Evolutionary conservation across 1,140 invertebrate species (phyloP), one percentile per base, ranked within the genome.

Genomic region (Dreissena polymorpha): DNA sequence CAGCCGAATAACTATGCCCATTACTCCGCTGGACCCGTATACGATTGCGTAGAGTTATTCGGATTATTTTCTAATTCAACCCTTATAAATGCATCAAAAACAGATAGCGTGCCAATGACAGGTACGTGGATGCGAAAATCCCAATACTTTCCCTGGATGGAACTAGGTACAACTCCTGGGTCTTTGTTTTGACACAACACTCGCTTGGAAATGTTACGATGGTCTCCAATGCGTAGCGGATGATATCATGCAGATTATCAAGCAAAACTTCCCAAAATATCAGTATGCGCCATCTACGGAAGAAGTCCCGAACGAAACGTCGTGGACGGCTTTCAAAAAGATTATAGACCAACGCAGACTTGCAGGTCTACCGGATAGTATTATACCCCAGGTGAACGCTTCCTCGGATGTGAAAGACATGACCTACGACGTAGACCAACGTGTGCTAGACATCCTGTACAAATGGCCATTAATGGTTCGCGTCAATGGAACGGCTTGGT

Each of bases 111-210:
- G 16, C 60, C 63, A 10, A 39, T 49, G 21, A 74, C 50, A 14
- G 80, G 80, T 14, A 84, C 87, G 0, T 88, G 87, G 87, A 57
- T 73, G 6, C 65, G 85, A 21, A 74, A 82, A 23, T 72, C 76
- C 14, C 75, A 88, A 55, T 88, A 83, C 67, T 72, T 86, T 10
- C 87, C 87, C 5, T 88, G 87, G 85, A 80, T 88, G 83, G 83
- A 85, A 63, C 83, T 86, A 79, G 71, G 69, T 12, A 60, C n/a
- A 53, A 83, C 71, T 18, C 76, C 83, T 3, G 87, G 87, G 10
- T 57, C 71, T 55, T 18, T 88, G 10, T 86, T 84, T 60, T 88
- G n/a, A 85, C 75, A 73, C 71, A 13, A 71, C 87, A 23, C 53
- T 82, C 5, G 23, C 49, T 14, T 88, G 85, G 87, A 88, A 88